Conservation (phyloP, 1,140 invertebrate genomes). For the Ips nitidus region DNA sequence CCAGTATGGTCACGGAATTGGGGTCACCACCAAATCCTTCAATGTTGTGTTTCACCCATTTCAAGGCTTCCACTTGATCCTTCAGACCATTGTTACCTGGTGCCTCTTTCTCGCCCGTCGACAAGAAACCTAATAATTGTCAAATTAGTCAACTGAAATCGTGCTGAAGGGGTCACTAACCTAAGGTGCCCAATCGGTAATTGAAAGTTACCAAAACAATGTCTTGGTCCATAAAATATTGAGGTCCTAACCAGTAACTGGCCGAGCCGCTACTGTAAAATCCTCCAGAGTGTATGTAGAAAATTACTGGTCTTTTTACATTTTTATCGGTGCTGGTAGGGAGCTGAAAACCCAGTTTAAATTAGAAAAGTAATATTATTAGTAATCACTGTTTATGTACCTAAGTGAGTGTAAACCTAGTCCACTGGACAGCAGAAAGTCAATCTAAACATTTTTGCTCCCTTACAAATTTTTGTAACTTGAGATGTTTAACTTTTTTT, state of each 20-base stretch:
- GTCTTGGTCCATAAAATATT: slow-evolving; percentile 58
- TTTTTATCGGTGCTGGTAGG: slow-evolving; percentile 41
- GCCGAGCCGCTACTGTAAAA: slow-evolving; percentile 47
- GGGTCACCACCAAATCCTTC: slow-evolving; percentile 74
- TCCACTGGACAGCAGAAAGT: too few species aligned
- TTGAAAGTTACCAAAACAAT: slow-evolving; percentile 62
- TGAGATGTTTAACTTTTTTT: too few species aligned
- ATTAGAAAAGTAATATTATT: slow-evolving; percentile 33
- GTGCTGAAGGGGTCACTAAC: slow-evolving; percentile 42
- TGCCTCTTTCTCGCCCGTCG: slow-evolving; percentile 62
- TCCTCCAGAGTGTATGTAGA: slow-evolving; percentile 59
- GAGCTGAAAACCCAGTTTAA: slow-evolving; percentile 27
- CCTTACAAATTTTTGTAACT: too few species aligned
- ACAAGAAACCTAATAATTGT: slow-evolving; percentile 61
- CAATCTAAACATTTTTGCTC: too few species aligned
- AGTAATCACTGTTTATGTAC: background rate
- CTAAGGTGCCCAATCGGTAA: slow-evolving; percentile 59
- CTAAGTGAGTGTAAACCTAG: too few species aligned
- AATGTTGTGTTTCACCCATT: slow-evolving; percentile 76
- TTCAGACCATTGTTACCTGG: slow-evolving; percentile 75
- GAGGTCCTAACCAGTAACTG: slow-evolving; percentile 48
- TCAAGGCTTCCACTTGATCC: slow-evolving; percentile 71
- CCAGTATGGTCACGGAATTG: slow-evolving; percentile 66
- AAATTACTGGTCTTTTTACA: slow-evolving; percentile 52
- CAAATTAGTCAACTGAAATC: background rate